Base-by-base conservation (phyloP, 2,113 vertebrate species). In the Indicator maculatus region DNA sequence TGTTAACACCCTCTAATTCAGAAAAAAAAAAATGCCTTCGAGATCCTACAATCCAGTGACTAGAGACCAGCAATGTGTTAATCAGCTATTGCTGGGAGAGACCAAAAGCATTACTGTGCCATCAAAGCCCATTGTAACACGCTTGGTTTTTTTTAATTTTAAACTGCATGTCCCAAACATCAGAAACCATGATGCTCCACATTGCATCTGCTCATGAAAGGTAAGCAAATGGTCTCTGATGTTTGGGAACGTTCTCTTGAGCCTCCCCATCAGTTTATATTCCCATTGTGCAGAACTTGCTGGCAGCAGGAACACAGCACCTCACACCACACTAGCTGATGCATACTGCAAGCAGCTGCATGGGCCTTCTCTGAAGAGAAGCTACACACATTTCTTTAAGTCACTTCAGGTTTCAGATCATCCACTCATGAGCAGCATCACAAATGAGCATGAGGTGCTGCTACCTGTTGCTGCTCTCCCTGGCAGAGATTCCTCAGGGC, bases 101-200 rank as follows among this genome's bases (percentile, higher is more conserved):
- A 76, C 72, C 47, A 5, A 52, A 88, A 91, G 63, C 45, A 21
- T 52, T 24, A 7, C 2, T 53, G 60, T 80, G 55, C 67, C 72
- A 59, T 13, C 67, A 69, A 18, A 79, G 13, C 0, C 0, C 58
- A 31, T 1, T 16, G 5, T 23, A 59, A 61, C 9, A 0, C 3
- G 9, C 12, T 7, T 0, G 31, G 33, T 2, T 27, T 6, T 61
- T 18, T 85, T 66, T 59, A 5, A 65, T 7, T 10, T 87, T 58
- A 30, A 93, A 50, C 39, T 20, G 31, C 27, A 12, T 1, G 7
- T 38, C 66, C 47, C 27, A 64, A 71, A 53, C 38, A 12, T 2
- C 5, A 44, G 7, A 84, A 8, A 26, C 58, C 20, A 12, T 0
- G 0, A 56, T 30, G 50, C 4, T 45, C 41, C 33, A 8, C 28